Base-by-base conservation (phyloP, 2,888 invertebrate genomes). In the Drosophila nr. medialis region DNA sequence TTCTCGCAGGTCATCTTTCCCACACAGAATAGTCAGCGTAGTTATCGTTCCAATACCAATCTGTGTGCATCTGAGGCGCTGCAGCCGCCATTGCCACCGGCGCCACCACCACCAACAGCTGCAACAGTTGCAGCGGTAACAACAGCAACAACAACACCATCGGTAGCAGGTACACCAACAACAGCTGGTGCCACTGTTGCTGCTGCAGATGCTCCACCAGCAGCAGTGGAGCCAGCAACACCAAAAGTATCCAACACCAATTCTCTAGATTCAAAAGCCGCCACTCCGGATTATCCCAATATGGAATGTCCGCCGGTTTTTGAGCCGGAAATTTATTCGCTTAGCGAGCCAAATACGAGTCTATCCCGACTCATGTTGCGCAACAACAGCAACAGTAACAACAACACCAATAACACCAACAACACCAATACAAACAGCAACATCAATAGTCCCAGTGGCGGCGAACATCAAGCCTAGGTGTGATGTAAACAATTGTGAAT, bases 251-350 rank as follows among this genome's bases (percentile, higher is more conserved):
- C 79, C 15, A 90, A 72, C 56, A 75, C 81, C 50, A 86, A 83
- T 66, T 79, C 83, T 15, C 29, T 88, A 36, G 86, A 85, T 40
- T 86, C 91, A 15, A 84, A 81, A 36, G 82, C 91, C 36, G 89
- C 89, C 34, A 92, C 95, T 6, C 94, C 95, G 6, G 95, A 96
- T 86, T 97, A 97, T 93, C 96, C 97, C 64, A 96, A 96, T 89
- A 94, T 97, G 93, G 96, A 96, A 93, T 97, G 97, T 92, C 97
- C 97, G 54, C 97, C 97, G 55, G 96, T 97, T 40, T 97, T 97
- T 93, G 96, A 96, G 92, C 95, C 97, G 0, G 97, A 97, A 93
- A 96, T 96, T 0, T 97, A 97, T 93, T 96, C 96, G 59, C 94
- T 97, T 67, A 94, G 92, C 60, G 93, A 93, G 74, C 92, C 93